Conservation (phyloP, 2,888 invertebrate genomes). For the Busseola fusca region DNA sequence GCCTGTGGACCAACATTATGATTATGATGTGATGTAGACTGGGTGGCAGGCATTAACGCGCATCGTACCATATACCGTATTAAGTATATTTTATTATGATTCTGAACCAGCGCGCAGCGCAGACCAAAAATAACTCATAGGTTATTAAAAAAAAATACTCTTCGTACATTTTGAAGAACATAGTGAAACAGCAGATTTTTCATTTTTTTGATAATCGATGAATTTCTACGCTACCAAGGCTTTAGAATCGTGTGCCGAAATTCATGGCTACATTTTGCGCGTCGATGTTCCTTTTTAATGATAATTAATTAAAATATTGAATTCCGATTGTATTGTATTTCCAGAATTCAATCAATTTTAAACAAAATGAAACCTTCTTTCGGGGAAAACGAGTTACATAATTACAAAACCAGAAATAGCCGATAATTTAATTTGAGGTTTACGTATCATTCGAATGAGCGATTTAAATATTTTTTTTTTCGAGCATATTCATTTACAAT, state of each 20-base stretch:
- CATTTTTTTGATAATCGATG: no score
- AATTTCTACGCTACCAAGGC: no score
- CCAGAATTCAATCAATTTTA: background rate
- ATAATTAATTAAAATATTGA: background rate
- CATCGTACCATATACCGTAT: no score
- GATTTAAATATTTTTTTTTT: slow-evolving; percentile 12
- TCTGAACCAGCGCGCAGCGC: background rate
- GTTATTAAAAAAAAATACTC: background rate
- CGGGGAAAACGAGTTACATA: background rate
- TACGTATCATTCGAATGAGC: background rate
- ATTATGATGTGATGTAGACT: background rate
- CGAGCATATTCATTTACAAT: slow-evolving; percentile 10
- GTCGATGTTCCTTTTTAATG: background rate
- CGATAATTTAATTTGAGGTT: slow-evolving; percentile 9
- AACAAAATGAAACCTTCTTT: background rate
- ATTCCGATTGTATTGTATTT: background rate
- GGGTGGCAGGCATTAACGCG: background rate
- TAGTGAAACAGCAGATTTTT: background rate
- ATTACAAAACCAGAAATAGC: background rate
- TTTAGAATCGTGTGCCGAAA: no score
- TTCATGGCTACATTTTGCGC: no score
- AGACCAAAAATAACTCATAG: background rate
- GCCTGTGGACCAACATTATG: no score
- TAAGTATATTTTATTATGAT: background rate
- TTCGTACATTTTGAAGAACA: no score